Evolutionary conservation across 2,888 invertebrate genomes (phyloP).

Genomic region (Hipparchia sbordonii): DNA sequence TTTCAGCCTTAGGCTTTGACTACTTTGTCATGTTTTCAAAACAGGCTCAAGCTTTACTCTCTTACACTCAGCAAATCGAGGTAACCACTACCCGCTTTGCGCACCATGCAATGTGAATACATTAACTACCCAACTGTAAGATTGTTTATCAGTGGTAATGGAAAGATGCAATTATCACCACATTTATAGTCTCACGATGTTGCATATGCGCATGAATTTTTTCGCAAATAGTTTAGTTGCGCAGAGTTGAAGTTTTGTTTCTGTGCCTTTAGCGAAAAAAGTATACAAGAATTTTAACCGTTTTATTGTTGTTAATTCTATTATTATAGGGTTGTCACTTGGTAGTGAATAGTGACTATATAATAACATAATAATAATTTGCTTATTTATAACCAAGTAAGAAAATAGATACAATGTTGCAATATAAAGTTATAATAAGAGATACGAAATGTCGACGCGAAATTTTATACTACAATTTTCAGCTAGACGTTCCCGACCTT

Average conservation of each 20-base stretch:
- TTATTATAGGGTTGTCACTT: background rate
- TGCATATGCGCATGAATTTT: constrained; percentile 1
- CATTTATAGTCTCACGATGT: constrained; percentile 22
- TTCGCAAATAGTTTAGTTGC: constrained; percentile 4
- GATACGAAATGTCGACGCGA: no score
- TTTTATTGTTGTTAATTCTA: constrained; percentile 8
- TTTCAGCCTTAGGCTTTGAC: no score
- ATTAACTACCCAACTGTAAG: background rate
- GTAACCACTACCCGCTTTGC: no score
- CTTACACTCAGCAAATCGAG: background rate
- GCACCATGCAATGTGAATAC: no score
- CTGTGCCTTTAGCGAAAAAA: background rate
- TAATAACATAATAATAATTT: no score
- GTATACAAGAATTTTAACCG: background rate
- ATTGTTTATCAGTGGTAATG: background rate
- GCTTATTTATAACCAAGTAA: no score
- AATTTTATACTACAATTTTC: no score
- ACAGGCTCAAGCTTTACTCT: background rate
- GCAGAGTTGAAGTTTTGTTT: background rate
- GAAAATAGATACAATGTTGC: no score
- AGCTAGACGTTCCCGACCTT: no score
- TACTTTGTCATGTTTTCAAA: background rate
- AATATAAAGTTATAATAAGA: no score
- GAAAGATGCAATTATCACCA: constrained; percentile 24
- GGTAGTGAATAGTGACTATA: background rate